Evolutionary conservation across 2,797 vertebrate species (phyloP), one percentile per base, ranked within the genome.

Genomic region (Siniperca obscura): DNA sequence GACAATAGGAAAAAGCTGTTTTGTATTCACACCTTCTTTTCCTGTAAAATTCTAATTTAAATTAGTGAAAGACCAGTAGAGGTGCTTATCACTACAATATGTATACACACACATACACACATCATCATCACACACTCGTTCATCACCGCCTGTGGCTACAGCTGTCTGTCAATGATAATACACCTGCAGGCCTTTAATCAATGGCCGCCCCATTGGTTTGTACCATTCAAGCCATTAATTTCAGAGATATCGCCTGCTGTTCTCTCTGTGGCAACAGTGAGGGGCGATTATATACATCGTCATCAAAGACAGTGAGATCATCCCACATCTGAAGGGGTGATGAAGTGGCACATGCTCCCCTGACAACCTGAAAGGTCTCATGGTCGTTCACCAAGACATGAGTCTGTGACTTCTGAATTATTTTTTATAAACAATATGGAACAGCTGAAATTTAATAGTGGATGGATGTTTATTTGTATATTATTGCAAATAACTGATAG

Each of bases 111-210:
- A 55, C 25, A 40, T 52, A 57, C 46, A 55, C 27, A 27, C 44
- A 46, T 87, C 64, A 7, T 81, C 81, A 80, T 87, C 89, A 86
- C 78, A 71, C 62, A 38, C 81, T 80, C 70, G 42, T 86, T 81
- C 59, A 80, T 89, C 81, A 82, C 82, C 61, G 69, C 64, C 81
- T 76, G 74, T 50, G 84, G 70, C 62, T 78, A 81, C 88, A 90
- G 87, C 87, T 91, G 90, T 87, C 75, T 88, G 74, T 78, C 78
- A 60, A 27, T 36, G 91, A 94, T 93, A 91, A 88, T 65, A 66
- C 78, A 86, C 81, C 85, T 88, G 56, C 80, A 81, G 73, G 82
- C 82, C 83, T 88, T 93, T 70, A 89, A 94, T 94, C 87, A 89
- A 74, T 3, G 6, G 7, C 56, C 46, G 74, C 74, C 65, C 67